Evolutionary conservation across 2,888 invertebrate species (phyloP), one percentile per base, ranked within the genome.

Genomic region (Ennomos erosarius): DNA sequence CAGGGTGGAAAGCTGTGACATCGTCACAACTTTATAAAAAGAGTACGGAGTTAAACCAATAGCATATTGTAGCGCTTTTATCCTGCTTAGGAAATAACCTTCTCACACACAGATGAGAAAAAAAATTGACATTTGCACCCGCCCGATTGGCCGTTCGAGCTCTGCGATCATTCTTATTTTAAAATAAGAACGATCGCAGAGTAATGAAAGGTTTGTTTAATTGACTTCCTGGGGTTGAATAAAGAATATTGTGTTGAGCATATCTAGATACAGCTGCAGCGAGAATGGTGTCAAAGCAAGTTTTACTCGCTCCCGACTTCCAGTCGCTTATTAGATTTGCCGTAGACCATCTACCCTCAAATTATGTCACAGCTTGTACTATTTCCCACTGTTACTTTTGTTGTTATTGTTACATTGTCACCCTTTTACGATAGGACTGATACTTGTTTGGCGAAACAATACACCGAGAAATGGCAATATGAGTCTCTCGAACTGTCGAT

Each of bases 371-470:
- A 44, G 11, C 39, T 36, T 33, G 38, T 34, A 59, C 55, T 67
- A 57, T 67, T 69, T 63, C 49, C 44, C 42, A 57, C 61, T 67
- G 67, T 62, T 59, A 59, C 57, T 37, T 42, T 55, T 56, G 57
- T 69, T 59, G 51, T 33, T 37, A 47, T 49, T 49, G 50, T 49
- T 46, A 56, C 26, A 39, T 16, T 40, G 50, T 40, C 35, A 47
- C 42, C 39, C 16, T 12, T 53, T 52, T 39, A 44, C 44, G 34
- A 44, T 39, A 53, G 35, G 52, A 51, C 42, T 57, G 51, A 37
- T 51, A 33, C 36, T 57, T 47, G 42, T 47, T 51, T 26, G 6
- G 26, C 6, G 48, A 48, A 58, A 48, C 52, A 57, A 52, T 40
- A 52, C 43, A 52, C 43, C 37, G 42, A 48, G 48, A 36, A 54